Percentiles rank a stretch among this genome's conserved stretches.
These are phyloP conservation scores for Siniperca obscura DNA, from an alignment of 2,797 vertebrate species.

Conservation along the genomic window DNA sequence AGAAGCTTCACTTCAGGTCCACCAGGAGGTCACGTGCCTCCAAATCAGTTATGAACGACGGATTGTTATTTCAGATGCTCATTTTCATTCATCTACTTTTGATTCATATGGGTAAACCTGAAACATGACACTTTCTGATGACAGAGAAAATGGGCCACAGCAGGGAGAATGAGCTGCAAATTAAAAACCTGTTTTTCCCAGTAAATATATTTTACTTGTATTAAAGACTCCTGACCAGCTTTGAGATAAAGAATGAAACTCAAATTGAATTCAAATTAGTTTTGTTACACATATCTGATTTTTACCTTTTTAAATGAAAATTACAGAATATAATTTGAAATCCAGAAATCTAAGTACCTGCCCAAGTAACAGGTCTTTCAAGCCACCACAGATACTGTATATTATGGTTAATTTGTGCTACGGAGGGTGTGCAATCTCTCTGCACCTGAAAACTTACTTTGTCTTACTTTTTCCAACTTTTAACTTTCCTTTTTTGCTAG, in stretches of 20 bases:
- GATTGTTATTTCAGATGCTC: not conserved
- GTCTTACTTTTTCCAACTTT: no score
- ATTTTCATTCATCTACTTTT: not conserved
- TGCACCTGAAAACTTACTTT: not conserved
- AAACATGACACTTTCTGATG: not conserved
- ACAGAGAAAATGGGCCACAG: not conserved
- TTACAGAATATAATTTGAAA: not conserved
- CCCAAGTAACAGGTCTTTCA: not conserved
- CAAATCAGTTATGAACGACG: not conserved
- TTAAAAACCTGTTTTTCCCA: constrained; percentile 22
- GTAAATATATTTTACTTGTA: not conserved
- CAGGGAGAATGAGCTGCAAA: constrained; percentile 1
- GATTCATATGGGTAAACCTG: not conserved
- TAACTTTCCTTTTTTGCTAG: no score
- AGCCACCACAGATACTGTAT: not conserved
- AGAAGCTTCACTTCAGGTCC: not conserved
- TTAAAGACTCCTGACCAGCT: not conserved
- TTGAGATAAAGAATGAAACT: not conserved
- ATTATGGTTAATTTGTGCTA: not conserved
- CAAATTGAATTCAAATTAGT: no score
- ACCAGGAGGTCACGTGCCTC: not conserved
- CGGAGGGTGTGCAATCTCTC: not conserved
- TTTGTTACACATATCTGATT: no score
- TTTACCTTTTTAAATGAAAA: not conserved
- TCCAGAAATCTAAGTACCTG: not conserved